Base-by-base conservation (phyloP, 2,888 invertebrate genomes). In the Octonoba sinensis region DNA sequence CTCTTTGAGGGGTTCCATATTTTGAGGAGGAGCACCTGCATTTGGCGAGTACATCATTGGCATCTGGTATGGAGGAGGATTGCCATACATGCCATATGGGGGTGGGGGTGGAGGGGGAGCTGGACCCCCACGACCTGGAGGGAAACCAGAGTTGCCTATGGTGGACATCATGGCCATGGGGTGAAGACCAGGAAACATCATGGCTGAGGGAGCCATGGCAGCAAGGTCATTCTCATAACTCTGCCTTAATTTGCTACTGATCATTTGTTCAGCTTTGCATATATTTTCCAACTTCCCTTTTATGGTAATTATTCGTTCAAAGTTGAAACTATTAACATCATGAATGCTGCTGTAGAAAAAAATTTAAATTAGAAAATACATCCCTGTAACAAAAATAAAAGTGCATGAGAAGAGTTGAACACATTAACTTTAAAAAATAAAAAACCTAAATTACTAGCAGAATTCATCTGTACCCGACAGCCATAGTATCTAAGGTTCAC, bases 161-260 rank as follows among this genome's bases (percentile, higher is more conserved):
- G 94, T 94, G 64, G 96, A 95, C 96, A 96, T 95, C 95, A 96
- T 96, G 67, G 96, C 96, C 96, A 96, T 96, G 6, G 96, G 96
- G 90, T 96, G 96, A 83, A 96, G 90, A 16, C 96, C 96, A 84
- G 96, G 96, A 91, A 96, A 96, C 96, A 96, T 96, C 90, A 96
- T 93, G 88, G 94, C 95, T 89, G 95, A 96, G 13, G 85, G 84
- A 54, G 83, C 84, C 78, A 85, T 84, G 13, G 84, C 83, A 47
- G 79, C 81, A 16, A 85, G 60, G 69, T 85, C 85, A 69, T 82
- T 84, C 89, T 97, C 97, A 89, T 96, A 97, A 90, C 97, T 97
- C 89, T 96, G 96, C 86, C 97, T 93, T 88, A 99, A 91, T 90
- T 98, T 99, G 85, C 95, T 94, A 87, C 96, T 96, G 87, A 99